These are phyloP conservation scores for Calephelis perditalis DNA, from an alignment of 2,888 invertebrate species.

Conservation along the genomic window DNA sequence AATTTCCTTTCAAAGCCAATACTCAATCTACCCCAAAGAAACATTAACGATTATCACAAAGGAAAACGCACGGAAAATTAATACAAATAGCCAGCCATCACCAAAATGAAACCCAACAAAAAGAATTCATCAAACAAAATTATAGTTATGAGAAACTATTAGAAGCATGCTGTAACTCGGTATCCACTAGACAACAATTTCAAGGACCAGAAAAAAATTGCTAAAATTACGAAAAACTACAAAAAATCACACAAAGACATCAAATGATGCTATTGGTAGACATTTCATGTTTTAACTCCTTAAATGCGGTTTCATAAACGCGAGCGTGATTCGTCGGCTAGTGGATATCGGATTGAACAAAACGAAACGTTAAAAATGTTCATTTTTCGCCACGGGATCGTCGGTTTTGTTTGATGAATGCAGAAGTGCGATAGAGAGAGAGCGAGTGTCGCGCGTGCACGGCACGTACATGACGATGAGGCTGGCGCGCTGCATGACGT, in stretches of 20 bases:
- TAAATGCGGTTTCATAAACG: neutral
- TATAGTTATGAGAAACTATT: slow-evolving; percentile 15
- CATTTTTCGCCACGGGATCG: slow-evolving; percentile 9
- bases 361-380: slow-evolving; percentile 2
- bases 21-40: slow-evolving; percentile 1
- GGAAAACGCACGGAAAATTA: slow-evolving; percentile 49
- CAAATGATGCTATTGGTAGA: too few relatives aligned
- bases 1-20: neutral
- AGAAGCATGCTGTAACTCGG: neutral
- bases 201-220: too few relatives aligned
- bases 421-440: slow-evolving; percentile 22
- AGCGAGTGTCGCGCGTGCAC: slow-evolving; percentile 19
- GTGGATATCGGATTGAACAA: slow-evolving; percentile 6
- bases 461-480: slow-evolving; percentile 90
- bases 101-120: slow-evolving; percentile 58
- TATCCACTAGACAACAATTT: slow-evolving; percentile 1
- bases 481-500: slow-evolving; percentile 90
- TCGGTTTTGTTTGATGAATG: slow-evolving; percentile 50
- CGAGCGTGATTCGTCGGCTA: neutral
- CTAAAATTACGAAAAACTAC: too few relatives aligned
- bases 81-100: slow-evolving; percentile 63
- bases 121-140: slow-evolving; percentile 66
- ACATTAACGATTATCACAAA: slow-evolving; percentile 39
- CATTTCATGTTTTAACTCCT: too few relatives aligned
- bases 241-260: too few relatives aligned